These are phyloP conservation scores for Stenoptilia bipunctidactyla DNA, from an alignment of 2,888 invertebrate species.

Conservation along the genomic window DNA sequence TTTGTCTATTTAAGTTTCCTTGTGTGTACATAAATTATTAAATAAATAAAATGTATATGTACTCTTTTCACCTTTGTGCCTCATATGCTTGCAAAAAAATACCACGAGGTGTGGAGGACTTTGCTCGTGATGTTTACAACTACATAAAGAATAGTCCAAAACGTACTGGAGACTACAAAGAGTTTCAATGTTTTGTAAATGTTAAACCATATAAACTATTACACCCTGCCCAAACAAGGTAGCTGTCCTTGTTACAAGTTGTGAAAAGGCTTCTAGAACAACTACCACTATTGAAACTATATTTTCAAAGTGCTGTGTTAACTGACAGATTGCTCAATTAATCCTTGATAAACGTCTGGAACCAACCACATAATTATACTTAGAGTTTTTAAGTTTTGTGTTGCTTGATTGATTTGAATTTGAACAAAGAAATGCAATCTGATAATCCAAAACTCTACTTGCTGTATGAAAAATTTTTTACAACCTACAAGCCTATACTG, in stretches of 20 bases:
- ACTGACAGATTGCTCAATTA: slow-evolving; percentile 16
- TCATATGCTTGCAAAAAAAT: slow-evolving; percentile 17
- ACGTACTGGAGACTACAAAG: slow-evolving; percentile 11
- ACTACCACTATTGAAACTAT: slow-evolving; percentile 18
- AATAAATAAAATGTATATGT: slow-evolving; percentile 16
- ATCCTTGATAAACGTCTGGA: slow-evolving; percentile 12
- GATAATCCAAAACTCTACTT: slow-evolving; percentile 16
- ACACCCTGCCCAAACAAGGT: slow-evolving; percentile 20
- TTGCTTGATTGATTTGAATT: slow-evolving; percentile 11
- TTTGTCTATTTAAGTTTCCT: too few species aligned
- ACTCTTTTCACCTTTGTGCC: too few species aligned
- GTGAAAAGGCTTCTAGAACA: slow-evolving; percentile 20
- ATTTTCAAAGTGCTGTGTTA: slow-evolving; percentile 17
- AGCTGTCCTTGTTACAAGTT: slow-evolving; percentile 18
- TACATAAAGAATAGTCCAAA: slow-evolving; percentile 16
- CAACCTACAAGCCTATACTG: slow-evolving; percentile 11
- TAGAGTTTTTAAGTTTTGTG: slow-evolving; percentile 15
- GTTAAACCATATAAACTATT: slow-evolving; percentile 10
- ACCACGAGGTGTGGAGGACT: slow-evolving; percentile 15
- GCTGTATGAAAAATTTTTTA: slow-evolving; percentile 14
- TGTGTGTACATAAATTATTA: too few species aligned
- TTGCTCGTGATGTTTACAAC: slow-evolving; percentile 16
- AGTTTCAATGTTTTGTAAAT: slow-evolving; percentile 6
- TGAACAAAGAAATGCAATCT: slow-evolving; percentile 18
- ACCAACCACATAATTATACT: slow-evolving; percentile 14